A percentile compares a stretch with the other conserved stretches of the same genome.
Conservation (phyloP, 2,797 vertebrate genomes). For the Catharus ustulatus region DNA sequence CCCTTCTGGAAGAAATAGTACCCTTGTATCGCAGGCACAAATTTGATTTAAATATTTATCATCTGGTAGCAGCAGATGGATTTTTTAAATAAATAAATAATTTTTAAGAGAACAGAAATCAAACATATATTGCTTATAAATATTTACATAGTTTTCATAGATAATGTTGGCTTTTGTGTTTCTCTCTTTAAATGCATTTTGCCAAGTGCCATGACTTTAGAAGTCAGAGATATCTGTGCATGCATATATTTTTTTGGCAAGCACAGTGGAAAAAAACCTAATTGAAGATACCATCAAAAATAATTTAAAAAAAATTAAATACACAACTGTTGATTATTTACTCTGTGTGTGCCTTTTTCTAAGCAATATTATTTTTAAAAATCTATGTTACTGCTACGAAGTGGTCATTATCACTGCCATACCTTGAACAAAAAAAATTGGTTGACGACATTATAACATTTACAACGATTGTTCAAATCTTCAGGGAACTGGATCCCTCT, state of each 20-base stretch:
- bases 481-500: not conserved
- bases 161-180: slow-evolving; percentile 34
- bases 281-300: slow-evolving; percentile 42
- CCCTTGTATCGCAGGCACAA: not conserved
- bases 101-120: not conserved
- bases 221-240: slow-evolving; percentile 39
- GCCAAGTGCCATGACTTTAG: slow-evolving; percentile 31
- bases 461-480: not conserved
- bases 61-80: slow-evolving; percentile 45
- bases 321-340: not conserved
- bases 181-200: slow-evolving; percentile 49
- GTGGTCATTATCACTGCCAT: not conserved
- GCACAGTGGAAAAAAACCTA: not conserved
- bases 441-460: not conserved
- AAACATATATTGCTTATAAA: slow-evolving; percentile 52
- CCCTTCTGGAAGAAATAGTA: not conserved
- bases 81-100: not conserved
- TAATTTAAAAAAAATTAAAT: not conserved
- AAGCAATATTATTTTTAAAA: not conserved
- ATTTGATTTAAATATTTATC: slow-evolving; percentile 50
- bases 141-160: slow-evolving; percentile 20
- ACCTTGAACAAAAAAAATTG: not conserved
- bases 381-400: not conserved
- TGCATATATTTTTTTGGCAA: slow-evolving; percentile 59
- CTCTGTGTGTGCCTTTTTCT: not conserved